Conservation (phyloP, 1,140 invertebrate genomes). For the Pygmarrhopalites habei region DNA sequence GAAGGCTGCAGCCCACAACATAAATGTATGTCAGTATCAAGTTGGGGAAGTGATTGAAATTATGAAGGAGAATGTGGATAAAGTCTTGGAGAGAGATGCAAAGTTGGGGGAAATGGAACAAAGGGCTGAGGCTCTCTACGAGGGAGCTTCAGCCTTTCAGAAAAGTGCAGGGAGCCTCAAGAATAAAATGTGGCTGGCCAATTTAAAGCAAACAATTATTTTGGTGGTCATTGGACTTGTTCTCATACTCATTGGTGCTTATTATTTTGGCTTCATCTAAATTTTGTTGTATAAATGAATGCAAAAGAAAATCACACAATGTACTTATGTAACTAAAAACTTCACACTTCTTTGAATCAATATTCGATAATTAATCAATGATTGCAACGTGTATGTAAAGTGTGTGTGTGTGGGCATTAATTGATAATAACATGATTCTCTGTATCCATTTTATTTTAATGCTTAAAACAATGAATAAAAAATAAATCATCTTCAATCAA, state of each 20-base stretch:
- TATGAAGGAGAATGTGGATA: conserved; percentile 94
- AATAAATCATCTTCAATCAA: no score
- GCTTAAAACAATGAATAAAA: no score
- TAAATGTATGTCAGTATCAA: conserved; percentile 1
- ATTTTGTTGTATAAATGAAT: no score
- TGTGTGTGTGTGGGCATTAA: no score
- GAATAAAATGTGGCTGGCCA: conserved; percentile 61
- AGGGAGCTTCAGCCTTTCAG: conserved; percentile 60
- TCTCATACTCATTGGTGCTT: not conserved
- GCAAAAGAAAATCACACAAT: no score
- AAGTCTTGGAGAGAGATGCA: conserved; percentile 90
- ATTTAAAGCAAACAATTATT: conserved; percentile 45
- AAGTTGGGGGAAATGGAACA: conserved; percentile 93
- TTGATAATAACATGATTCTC: no score
- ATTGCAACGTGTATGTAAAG: no score
- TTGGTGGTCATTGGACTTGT: conserved; percentile 11
- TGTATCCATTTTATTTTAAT: no score
- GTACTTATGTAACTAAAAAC: no score
- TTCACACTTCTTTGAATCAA: no score
- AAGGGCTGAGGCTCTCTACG: conserved; percentile 65
- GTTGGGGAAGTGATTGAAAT: conserved; percentile 72
- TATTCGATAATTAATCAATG: not conserved
- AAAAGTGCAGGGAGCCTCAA: conserved; percentile 58
- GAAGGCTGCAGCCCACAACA: conserved; percentile 3
- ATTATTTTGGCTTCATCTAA: conserved; percentile 3